Percentiles rank a stretch among this genome's conserved stretches.
These are phyloP conservation scores for Portevinia maculata DNA, from an alignment of 2,888 invertebrate genomes.

Conservation along the genomic window DNA sequence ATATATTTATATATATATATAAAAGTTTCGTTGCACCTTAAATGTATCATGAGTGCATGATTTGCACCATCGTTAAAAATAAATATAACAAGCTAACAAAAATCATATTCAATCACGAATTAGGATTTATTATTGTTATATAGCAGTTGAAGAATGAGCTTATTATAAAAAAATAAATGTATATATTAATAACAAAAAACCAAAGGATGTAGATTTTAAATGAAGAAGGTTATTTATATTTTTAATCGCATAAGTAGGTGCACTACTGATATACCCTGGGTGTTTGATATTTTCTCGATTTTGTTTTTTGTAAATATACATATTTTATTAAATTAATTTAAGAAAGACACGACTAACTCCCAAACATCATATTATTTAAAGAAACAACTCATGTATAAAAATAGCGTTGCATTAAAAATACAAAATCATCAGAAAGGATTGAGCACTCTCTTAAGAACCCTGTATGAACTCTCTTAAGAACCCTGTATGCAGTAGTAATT, in stretches of 20 bases:
- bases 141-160: constrained; percentile 50
- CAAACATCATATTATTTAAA: neutral
- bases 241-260: constrained; percentile 57
- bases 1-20: constrained; percentile 25
- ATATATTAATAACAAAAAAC: constrained; percentile 17
- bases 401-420: neutral
- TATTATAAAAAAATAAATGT: constrained; percentile 33
- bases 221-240: constrained; percentile 25
- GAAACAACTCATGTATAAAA: neutral
- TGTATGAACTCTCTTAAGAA: too few species aligned
- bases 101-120: constrained; percentile 43
- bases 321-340: constrained; percentile 1
- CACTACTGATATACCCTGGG: constrained; percentile 75
- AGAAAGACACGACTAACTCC: neutral
- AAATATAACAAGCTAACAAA: constrained; percentile 33
- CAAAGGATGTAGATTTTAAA: constrained; percentile 38
- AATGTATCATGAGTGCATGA: constrained; percentile 67
- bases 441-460: too few species aligned
- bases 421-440: constrained; percentile 2
- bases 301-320: constrained; percentile 38
- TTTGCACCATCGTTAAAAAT: constrained; percentile 55
- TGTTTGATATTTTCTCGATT: constrained; percentile 55
- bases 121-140: constrained; percentile 38
- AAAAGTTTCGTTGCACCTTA: constrained; percentile 67
- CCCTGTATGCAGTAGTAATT: neutral